These are phyloP conservation scores for Homarus gammarus DNA, from an alignment of 2,888 invertebrate species.

Conservation along the genomic window DNA sequence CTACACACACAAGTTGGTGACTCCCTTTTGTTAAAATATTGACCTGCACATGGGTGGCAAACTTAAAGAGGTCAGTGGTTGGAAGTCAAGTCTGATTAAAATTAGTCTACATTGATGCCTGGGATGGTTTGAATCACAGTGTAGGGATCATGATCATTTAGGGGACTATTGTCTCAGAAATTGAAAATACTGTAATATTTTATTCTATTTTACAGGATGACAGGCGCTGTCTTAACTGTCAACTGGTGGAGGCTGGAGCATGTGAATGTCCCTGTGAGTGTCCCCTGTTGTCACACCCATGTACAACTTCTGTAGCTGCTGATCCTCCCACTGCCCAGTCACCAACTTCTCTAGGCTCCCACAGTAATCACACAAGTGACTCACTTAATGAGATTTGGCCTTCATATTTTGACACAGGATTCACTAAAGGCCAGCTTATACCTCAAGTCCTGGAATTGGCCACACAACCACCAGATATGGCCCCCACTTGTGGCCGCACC, in stretches of 20 bases:
- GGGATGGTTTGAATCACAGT: too few species aligned
- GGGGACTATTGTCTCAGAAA: too few species aligned
- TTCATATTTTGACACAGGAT: conserved; percentile 35
- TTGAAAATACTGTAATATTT: background rate
- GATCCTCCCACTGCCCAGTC: conserved; percentile 29
- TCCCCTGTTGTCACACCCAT: conserved; percentile 82
- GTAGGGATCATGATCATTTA: too few species aligned
- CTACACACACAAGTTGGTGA: too few species aligned
- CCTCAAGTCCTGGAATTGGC: conserved; percentile 54
- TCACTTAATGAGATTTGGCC: conserved; percentile 40
- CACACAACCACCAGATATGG: conserved; percentile 48
- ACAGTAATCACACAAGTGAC: conserved; percentile 27
- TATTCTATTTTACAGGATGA: conserved; percentile 82
- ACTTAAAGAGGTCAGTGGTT: too few species aligned
- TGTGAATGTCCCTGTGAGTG: conserved; percentile 98
- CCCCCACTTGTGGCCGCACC: conserved; percentile 61
- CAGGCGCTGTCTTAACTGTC: conserved; percentile 92
- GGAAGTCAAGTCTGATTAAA: too few species aligned
- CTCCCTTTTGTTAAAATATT: too few species aligned
- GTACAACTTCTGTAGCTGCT: conserved; percentile 77
- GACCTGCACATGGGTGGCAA: too few species aligned
- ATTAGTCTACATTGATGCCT: too few species aligned
- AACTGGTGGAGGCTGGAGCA: conserved; percentile 95
- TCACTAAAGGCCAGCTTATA: conserved; percentile 17
- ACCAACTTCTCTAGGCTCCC: conserved; percentile 7